phyloP scores from a whole-genome alignment of 1,140 invertebrate species.

The Agrypnia vestita region DNA sequence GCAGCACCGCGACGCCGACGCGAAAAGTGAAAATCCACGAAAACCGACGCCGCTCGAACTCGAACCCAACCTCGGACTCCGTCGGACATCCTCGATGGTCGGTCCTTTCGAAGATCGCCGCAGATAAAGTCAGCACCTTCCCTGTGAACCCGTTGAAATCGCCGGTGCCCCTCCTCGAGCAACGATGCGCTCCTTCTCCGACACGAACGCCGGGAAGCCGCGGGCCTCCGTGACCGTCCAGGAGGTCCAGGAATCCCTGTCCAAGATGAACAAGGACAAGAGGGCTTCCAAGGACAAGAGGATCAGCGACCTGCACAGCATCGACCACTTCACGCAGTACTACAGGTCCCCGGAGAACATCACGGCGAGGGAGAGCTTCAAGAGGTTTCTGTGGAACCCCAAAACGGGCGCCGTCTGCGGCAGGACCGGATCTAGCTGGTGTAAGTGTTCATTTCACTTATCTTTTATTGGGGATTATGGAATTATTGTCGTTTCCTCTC shows the following conservation, averaged over 20 bases:
- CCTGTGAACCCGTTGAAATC: neutral
- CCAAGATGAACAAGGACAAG: constrained; percentile 47
- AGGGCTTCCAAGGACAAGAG: constrained; percentile 65
- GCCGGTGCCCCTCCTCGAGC: neutral
- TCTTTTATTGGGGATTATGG: no score
- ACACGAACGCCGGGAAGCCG: constrained; percentile 17
- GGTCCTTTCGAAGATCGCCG: neutral
- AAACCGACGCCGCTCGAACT: constrained; percentile 52
- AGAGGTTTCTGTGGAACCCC: constrained; percentile 80
- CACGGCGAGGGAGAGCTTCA: constrained; percentile 75
- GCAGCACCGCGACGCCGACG: constrained; percentile 47
- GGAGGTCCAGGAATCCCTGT: neutral
- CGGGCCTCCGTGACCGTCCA: constrained; percentile 12
- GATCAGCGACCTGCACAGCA: constrained; percentile 69
- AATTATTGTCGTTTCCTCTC: no score
- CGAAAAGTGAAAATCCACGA: constrained; percentile 54
- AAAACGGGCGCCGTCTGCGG: constrained; percentile 80
- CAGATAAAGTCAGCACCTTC: neutral
- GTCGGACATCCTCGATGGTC: neutral
- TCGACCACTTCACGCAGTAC: constrained; percentile 77
- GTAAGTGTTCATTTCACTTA: no score
- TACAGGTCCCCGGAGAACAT: constrained; percentile 75
- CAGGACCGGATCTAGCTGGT: constrained; percentile 80
- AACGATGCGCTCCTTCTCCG: constrained; percentile 4
- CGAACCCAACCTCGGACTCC: constrained; percentile 51